phyloP scores from a whole-genome alignment of 2,888 invertebrate genomes.

The Tiliacea aurago region DNA sequence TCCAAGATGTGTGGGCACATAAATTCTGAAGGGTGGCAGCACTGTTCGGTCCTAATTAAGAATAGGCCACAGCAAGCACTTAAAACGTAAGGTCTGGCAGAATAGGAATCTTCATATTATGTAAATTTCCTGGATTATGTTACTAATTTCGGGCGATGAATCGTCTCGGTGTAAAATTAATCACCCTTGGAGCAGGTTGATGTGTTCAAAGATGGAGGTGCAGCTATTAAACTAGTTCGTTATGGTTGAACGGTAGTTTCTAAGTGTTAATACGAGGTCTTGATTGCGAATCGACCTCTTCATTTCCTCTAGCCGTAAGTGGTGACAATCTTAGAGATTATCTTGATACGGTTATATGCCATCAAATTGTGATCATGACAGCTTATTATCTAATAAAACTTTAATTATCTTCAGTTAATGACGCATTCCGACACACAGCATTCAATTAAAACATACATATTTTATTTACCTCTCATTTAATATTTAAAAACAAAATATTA shows the following conservation, averaged over 20 bases:
- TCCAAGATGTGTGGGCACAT: constrained; percentile 51
- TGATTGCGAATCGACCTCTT: constrained; percentile 49
- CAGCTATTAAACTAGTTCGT: constrained; percentile 27
- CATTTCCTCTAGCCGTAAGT: constrained; percentile 37
- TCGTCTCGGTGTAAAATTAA: constrained; percentile 57
- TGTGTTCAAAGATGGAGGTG: constrained; percentile 18
- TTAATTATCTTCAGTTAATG: not conserved
- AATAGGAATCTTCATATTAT: constrained; percentile 75
- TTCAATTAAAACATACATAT: constrained; percentile 2
- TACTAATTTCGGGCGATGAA: constrained; percentile 67
- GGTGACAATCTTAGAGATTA: constrained; percentile 3
- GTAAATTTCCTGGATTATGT: constrained; percentile 72
- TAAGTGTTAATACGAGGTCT: constrained; percentile 48
- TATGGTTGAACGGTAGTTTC: constrained; percentile 37
- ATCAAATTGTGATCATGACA: constrained; percentile 4
- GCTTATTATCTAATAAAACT: constrained; percentile 9
- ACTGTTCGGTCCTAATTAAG: constrained; percentile 71
- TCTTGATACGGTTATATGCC: not conserved
- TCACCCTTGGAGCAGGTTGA: constrained; percentile 47
- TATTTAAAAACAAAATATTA: constrained; percentile 11
- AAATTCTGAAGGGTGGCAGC: constrained; percentile 53
- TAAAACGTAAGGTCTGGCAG: constrained; percentile 67
- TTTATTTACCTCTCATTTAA: not conserved
- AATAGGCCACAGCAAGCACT: constrained; percentile 68
- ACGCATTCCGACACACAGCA: not conserved